These are phyloP conservation scores for Centruroides vittatus DNA, from an alignment of 1,140 invertebrate genomes.

Conservation along the genomic window DNA sequence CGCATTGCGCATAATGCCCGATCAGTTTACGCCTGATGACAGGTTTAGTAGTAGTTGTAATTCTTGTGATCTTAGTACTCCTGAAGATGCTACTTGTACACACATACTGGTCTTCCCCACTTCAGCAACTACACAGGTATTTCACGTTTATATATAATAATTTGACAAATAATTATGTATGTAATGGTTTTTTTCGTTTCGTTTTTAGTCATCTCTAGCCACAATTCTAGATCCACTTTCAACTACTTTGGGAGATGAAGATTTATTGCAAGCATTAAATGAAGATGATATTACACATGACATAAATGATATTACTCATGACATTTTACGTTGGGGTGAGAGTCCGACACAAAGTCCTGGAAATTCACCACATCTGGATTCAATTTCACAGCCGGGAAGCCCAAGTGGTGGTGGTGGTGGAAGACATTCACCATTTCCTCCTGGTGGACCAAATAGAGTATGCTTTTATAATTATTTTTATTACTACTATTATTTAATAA, in stretches of 20 bases:
- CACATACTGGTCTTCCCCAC: constrained; percentile 99
- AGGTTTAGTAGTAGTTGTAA: constrained; percentile 49
- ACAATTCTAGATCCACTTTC: constrained; percentile 17
- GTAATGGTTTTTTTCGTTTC: too few relatives aligned
- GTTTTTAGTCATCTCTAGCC: too few relatives aligned
- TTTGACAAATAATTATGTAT: too few relatives aligned
- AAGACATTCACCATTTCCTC: constrained; percentile 44
- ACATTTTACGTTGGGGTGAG: constrained; percentile 52
- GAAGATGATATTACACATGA: constrained; percentile 50
- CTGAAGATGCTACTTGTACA: constrained; percentile 87
- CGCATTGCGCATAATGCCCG: constrained; percentile 80
- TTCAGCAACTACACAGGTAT: constrained; percentile 84
- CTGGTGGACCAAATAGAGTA: constrained; percentile 33
- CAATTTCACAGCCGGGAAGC: constrained; percentile 39
- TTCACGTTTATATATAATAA: constrained; percentile 11
- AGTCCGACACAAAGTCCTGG: constrained; percentile 40
- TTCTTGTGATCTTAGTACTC: constrained; percentile 50
- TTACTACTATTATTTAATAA: too few relatives aligned
- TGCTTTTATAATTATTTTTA: not conserved
- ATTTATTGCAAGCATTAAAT: constrained; percentile 48
- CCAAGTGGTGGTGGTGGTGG: constrained; percentile 34
- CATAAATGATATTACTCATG: constrained; percentile 45
- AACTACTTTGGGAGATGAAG: constrained; percentile 58
- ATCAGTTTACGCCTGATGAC: constrained; percentile 73
- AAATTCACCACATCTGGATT: constrained; percentile 40